Base-by-base conservation (phyloP, 2,888 invertebrate genomes). In the Drosophila mulleri region DNA sequence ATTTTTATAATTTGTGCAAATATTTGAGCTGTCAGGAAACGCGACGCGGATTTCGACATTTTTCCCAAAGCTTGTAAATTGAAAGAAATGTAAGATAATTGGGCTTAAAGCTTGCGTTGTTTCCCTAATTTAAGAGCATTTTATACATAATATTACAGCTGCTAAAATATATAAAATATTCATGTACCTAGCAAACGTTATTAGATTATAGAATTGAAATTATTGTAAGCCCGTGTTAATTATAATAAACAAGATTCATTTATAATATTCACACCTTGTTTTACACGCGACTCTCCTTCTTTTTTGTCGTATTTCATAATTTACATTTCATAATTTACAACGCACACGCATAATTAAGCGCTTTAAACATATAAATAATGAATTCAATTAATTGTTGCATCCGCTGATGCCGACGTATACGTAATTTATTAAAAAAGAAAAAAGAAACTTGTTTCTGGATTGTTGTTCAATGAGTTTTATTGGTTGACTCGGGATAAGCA, bases 1-100 rank as follows among this genome's bases (percentile, higher is more conserved):
- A 8, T 69, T 60, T 74, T 86, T 75, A 86, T 80, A 86, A 82
- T 72, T 83, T 79, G 58, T 57, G 72, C 70, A 86, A 82, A 86
- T 86, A 81, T 83, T 86, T 82, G 69, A 82, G 45, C 52, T 65
- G 70, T 20, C 82, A 37, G 45, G 29, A 29, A 29, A 29, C 29
- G 32, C 54, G 12, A 48, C 37, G 32, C 45, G 37, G 6, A 39
- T 32, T n/a, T 32, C 53, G 42, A 35, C 65, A 50, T 20, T 16
- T 8, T 14, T 50, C 2, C 37, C 3, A 14, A 48, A 50, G 26
- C 11, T 37, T 29, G 18, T 12, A 3, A 18, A 39, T 20, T 44
- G 18, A 18, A 67, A n/a, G 35, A 20, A 47, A 53, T 23, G 8
- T 11, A 4, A 6, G 14, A 20, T 52, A 52, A 35, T 37, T 52